Conservation (phyloP, 2,888 invertebrate species). For the Plemyria rubiginata region DNA sequence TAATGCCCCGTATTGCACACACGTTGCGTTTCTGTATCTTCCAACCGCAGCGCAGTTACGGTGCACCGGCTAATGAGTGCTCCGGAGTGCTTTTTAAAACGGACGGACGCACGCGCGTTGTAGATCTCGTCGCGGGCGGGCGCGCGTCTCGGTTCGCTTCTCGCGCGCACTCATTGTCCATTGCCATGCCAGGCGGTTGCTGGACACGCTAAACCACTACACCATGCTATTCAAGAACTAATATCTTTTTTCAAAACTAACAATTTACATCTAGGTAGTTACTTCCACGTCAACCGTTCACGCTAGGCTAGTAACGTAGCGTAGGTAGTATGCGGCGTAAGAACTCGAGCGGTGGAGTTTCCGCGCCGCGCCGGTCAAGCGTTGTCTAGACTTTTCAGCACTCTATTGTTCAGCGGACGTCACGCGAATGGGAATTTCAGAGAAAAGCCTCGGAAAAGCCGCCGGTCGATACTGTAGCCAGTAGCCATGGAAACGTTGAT, state of each 20-base stretch:
- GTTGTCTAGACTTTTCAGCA: slow-evolving; percentile 66
- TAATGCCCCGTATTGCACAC: slow-evolving; percentile 78
- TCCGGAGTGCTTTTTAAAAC: slow-evolving; percentile 70
- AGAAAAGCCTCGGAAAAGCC: slow-evolving; percentile 81
- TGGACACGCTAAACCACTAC: slow-evolving; percentile 57
- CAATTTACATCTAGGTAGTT: slow-evolving; percentile 35
- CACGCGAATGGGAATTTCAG: slow-evolving; percentile 79
- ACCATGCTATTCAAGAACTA: slow-evolving; percentile 54
- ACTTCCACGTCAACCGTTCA: slow-evolving; percentile 44
- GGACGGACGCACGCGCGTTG: slow-evolving; percentile 72
- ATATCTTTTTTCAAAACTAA: slow-evolving; percentile 52
- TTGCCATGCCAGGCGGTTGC: slow-evolving; percentile 53
- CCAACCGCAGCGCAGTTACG: slow-evolving; percentile 71
- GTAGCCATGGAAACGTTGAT: slow-evolving; percentile 80
- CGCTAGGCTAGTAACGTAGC: slow-evolving; percentile 44
- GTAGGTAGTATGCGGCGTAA: slow-evolving; percentile 34
- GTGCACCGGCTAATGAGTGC: slow-evolving; percentile 78
- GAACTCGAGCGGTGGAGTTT: slow-evolving; percentile 33
- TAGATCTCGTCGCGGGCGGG: slow-evolving; percentile 53
- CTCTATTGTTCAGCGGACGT: slow-evolving; percentile 73
- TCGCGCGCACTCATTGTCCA: slow-evolving; percentile 78
- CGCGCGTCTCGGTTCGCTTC: slow-evolving; percentile 76
- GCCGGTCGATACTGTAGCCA: slow-evolving; percentile 80
- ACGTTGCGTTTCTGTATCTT: slow-evolving; percentile 71
- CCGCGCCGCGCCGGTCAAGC: slow-evolving; percentile 39